Evolutionary conservation across 2,888 invertebrate species (phyloP).

Genomic region (Lasioglossum villosulum): DNA sequence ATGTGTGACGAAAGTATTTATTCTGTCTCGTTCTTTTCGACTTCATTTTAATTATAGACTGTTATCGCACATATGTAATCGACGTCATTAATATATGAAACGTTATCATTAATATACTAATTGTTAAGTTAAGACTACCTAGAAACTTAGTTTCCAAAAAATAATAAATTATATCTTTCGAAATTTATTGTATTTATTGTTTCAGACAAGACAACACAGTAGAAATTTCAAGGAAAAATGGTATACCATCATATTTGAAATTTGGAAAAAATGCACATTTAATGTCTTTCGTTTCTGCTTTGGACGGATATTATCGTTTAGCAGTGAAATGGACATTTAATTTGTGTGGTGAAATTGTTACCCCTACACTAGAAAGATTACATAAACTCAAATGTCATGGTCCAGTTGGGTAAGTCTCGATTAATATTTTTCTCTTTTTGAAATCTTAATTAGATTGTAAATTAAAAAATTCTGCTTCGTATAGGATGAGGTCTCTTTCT

Average conservation of each 20-base stretch:
- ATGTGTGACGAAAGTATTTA: not conserved
- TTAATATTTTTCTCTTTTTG: not conserved
- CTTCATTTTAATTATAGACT: not conserved
- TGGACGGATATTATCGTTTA: slow-evolving; percentile 94
- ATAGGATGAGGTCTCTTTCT: too few species aligned
- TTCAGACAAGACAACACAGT: slow-evolving; percentile 88
- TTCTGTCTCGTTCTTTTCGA: not conserved
- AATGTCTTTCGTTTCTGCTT: slow-evolving; percentile 92
- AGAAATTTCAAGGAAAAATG: slow-evolving; percentile 91
- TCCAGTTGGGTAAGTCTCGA: slow-evolving; percentile 91
- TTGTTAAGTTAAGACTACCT: not conserved
- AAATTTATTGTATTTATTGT: slow-evolving; percentile 13
- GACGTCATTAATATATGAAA: not conserved
- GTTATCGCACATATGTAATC: not conserved
- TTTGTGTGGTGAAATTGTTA: slow-evolving; percentile 92
- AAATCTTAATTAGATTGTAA: not conserved
- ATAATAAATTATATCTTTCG: too few species aligned
- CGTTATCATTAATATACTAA: not conserved
- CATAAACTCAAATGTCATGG: slow-evolving; percentile 93
- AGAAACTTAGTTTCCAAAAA: not conserved
- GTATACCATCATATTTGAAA: slow-evolving; percentile 91
- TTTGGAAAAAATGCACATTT: slow-evolving; percentile 89
- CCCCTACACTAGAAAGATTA: slow-evolving; percentile 91
- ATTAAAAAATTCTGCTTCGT: not conserved
- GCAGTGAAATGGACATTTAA: slow-evolving; percentile 96